phyloP scores from a whole-genome alignment of 2,888 invertebrate species.

The Andrena haemorrhoa region DNA sequence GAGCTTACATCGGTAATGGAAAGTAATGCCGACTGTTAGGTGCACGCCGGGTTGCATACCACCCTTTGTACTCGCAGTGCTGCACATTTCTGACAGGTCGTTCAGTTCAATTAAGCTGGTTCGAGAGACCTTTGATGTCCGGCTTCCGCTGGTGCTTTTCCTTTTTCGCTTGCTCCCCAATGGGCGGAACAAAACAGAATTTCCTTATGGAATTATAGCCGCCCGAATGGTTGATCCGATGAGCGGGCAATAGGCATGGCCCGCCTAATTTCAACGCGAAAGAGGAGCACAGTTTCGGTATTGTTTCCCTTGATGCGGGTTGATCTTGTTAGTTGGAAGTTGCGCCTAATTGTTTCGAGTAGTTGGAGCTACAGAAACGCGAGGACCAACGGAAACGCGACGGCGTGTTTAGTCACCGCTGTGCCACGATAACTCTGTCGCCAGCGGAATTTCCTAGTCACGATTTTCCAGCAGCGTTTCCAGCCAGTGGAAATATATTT shows the following conservation, averaged over 20 bases:
- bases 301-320: slow-evolving; percentile 63
- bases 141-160: not conserved
- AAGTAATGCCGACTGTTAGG: slow-evolving; percentile 21
- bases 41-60: not conserved
- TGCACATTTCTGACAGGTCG: slow-evolving; percentile 1
- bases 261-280: slow-evolving; percentile 61
- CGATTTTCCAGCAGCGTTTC: slow-evolving; percentile 39
- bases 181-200: not conserved
- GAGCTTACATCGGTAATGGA: slow-evolving; percentile 16
- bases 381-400: slow-evolving; percentile 1
- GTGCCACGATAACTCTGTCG: slow-evolving; percentile 45
- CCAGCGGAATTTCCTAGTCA: slow-evolving; percentile 46
- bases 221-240: not conserved
- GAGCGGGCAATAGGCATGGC: slow-evolving; percentile 1
- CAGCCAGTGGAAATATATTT: slow-evolving; percentile 26
- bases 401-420: not conserved
- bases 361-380: slow-evolving; percentile 12
- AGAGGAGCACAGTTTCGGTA: slow-evolving; percentile 48
- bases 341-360: slow-evolving; percentile 48
- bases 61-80: not conserved
- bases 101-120: slow-evolving; percentile 25
- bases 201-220: not conserved
- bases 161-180: not conserved
- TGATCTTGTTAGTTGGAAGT: slow-evolving; percentile 65
- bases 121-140: not conserved